Evolutionary conservation across 92 coral and sea anemone genomes (phyloP).

Genomic region (Micromussa lordhowensis): DNA sequence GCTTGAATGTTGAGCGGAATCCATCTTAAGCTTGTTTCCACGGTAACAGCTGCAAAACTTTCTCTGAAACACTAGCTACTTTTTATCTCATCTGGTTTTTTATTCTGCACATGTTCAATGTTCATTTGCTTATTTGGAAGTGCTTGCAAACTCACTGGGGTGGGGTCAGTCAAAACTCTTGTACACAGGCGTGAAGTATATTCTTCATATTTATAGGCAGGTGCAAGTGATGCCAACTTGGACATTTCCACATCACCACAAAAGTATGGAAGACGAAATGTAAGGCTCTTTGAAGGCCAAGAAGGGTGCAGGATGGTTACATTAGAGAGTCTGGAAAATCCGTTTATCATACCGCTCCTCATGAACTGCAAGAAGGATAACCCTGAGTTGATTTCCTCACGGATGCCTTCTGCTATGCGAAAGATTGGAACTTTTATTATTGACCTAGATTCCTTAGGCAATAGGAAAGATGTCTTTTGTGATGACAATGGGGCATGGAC

Average conservation of each 20-base stretch:
- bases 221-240: slow-evolving; percentile 37
- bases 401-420: slow-evolving; percentile 37
- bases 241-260: slow-evolving; percentile 28
- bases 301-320: slow-evolving; percentile 46
- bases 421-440: slow-evolving; percentile 41
- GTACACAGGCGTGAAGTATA: no score
- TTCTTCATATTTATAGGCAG: slow-evolving; percentile 9
- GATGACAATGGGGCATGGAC: slow-evolving; percentile 60
- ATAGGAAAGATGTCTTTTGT: slow-evolving; percentile 53
- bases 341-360: slow-evolving; percentile 54
- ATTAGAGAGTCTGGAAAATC: slow-evolving; percentile 49
- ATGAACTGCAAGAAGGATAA: slow-evolving; percentile 60
- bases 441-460: slow-evolving; percentile 42
- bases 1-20: no score
- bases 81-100: no score
- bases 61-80: no score
- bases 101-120: no score
- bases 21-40: no score
- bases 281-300: slow-evolving; percentile 34
- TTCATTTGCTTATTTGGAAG: no score
- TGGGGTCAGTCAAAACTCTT: no score
- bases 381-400: slow-evolving; percentile 49
- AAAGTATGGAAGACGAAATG: slow-evolving; percentile 29
- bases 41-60: no score
- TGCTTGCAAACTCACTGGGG: no score